A percentile compares a stretch with the other conserved stretches of the same genome.
These are phyloP conservation scores for Meiosimyza decipiens DNA, from an alignment of 2,888 invertebrate species.

Conservation along the genomic window DNA sequence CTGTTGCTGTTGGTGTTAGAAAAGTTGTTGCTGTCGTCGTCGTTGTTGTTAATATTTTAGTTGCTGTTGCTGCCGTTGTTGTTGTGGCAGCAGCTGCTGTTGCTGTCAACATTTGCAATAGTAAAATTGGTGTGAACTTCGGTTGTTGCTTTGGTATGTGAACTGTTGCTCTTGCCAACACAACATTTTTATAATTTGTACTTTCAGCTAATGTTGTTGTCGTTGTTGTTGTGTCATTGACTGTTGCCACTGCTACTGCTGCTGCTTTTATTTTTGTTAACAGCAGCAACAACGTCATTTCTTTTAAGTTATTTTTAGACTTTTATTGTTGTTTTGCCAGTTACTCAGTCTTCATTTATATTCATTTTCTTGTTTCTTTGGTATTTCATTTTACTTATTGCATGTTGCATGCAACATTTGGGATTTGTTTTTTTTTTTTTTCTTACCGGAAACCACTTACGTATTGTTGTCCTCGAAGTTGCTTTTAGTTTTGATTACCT, in stretches of 20 bases:
- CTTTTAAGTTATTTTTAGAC: constrained; percentile 37
- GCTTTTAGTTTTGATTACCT: not conserved
- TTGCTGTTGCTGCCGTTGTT: constrained; percentile 13
- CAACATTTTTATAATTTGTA: constrained; percentile 18
- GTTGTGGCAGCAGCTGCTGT: constrained; percentile 20
- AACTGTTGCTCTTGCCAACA: constrained; percentile 25
- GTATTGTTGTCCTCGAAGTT: constrained; percentile 15
- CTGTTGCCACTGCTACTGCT: constrained; percentile 29
- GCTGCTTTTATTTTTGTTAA: not conserved
- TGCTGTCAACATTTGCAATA: constrained; percentile 52
- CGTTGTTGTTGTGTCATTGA: constrained; percentile 16
- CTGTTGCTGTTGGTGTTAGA: constrained; percentile 18
- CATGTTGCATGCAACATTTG: no score
- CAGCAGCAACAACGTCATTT: constrained; percentile 5
- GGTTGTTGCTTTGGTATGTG: constrained; percentile 38
- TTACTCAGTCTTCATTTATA: constrained; percentile 12
- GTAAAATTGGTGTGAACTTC: constrained; percentile 38
- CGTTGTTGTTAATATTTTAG: constrained; percentile 27
- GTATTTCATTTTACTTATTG: not conserved
- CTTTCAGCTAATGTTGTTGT: constrained; percentile 21
- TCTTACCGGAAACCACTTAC: not conserved
- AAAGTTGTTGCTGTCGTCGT: constrained; percentile 30
- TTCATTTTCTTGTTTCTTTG: constrained; percentile 4
- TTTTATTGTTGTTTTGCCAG: constrained; percentile 43
- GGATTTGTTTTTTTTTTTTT: constrained; percentile 10